Conservation (phyloP, 2,888 invertebrate species). For the Saturnia japonica region DNA sequence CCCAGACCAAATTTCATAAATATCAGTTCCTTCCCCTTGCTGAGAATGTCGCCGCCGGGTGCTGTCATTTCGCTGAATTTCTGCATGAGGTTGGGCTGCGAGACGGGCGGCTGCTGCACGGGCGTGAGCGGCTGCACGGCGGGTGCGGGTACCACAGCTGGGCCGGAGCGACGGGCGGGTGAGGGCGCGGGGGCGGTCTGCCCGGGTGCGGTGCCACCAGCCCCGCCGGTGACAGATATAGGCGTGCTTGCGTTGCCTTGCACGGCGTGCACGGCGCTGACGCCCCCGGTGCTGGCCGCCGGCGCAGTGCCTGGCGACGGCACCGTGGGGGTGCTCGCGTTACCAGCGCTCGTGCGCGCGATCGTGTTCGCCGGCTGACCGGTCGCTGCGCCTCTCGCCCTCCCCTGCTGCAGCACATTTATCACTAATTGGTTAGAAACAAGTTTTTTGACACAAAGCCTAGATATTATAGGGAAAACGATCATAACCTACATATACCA, state of each 20-base stretch:
- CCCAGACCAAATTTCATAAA: slow-evolving; percentile 97
- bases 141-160: slow-evolving; percentile 75
- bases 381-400: slow-evolving; percentile 79
- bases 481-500: too few species aligned
- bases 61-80: slow-evolving; percentile 94
- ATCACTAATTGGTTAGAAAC: slow-evolving; percentile 23
- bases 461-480: too few species aligned
- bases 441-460: background rate
- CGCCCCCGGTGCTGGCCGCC: slow-evolving; percentile 36
- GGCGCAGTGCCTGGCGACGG: slow-evolving; percentile 62
- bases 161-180: slow-evolving; percentile 70
- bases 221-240: slow-evolving; percentile 41
- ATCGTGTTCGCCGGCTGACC: slow-evolving; percentile 74
- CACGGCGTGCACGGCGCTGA: slow-evolving; percentile 38
- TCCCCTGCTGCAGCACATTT: slow-evolving; percentile 62
- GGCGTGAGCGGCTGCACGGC: slow-evolving; percentile 60
- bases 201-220: slow-evolving; percentile 39
- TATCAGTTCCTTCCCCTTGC: slow-evolving; percentile 96
- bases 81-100: slow-evolving; percentile 91
- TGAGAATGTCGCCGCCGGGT: slow-evolving; percentile 94
- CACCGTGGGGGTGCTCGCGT: slow-evolving; percentile 69
- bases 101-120: slow-evolving; percentile 70
- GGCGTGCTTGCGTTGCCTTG: slow-evolving; percentile 37
- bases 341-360: slow-evolving; percentile 85
- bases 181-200: slow-evolving; percentile 50